Base-by-base conservation (phyloP, 64 coral and sea anemone genomes). In the Cladopsammia gracilis region DNA sequence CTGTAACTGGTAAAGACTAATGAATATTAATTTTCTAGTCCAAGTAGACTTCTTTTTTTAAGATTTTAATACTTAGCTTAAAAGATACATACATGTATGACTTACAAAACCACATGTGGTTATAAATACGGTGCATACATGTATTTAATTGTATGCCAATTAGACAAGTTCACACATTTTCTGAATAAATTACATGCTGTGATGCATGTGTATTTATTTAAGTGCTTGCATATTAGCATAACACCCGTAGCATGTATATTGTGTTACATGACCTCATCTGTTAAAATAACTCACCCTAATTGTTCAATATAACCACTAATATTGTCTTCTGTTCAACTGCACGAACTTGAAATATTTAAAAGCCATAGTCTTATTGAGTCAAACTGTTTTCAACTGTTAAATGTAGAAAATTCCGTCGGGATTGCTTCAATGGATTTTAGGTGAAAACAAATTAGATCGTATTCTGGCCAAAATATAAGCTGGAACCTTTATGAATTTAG, bases 121-220 rank as follows among this genome's bases (percentile, higher is more conserved):
- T 54, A 18, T 24, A 57, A 77, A 56, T 24, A 14, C 8, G 3
- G 20, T 24, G 10, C 9, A 25, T 48, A 45, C 24, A 19, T 77
- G 50, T 64, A 20, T 19, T 64, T 15, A 73, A 24, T 10, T 11
- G 8, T 77, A 18, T 13, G n/a, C 11, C 19, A 54, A 53, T 52
- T 50, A 77, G 46, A 56, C 16, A 77, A 54, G 2, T 13, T 77
- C 1, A 77, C 49, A 54, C 8, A 24, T 77, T 22, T 54, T 77
- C 56, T 77, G 75, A 77, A 77, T 77, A 77, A 54, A 77, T 77
- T 77, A 53, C 75, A 77, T 57, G 75, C 75, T 54, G 50, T 11
- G 7, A 56, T 56, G 34, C 34, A 34, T 34, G 34, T 49, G 72
- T 4, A 10, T 10, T 57, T 57, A 57, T 7, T 13, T 49, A 6